Percentiles rank a stretch among this genome's conserved stretches.
Conservation (phyloP, 92 coral and sea anemone genomes). For the Porites divaricata region DNA sequence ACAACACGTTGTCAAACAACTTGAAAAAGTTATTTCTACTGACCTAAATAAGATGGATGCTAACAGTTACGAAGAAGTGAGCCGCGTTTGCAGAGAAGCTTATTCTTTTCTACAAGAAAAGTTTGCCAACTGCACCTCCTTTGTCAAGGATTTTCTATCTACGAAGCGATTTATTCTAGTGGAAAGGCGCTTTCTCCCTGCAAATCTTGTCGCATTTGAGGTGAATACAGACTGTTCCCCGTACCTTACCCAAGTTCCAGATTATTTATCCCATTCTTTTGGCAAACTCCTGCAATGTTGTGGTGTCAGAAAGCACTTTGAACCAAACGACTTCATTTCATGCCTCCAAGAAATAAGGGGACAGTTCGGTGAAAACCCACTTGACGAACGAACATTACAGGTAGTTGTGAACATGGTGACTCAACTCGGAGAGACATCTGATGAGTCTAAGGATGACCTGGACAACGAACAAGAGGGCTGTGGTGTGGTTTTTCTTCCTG, state of each 20-base stretch:
- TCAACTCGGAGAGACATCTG: neutral
- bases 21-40: conserved; percentile 47
- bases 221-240: conserved; percentile 56
- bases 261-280: conserved; percentile 34
- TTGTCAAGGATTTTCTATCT: neutral
- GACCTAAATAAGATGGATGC: neutral
- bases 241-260: conserved; percentile 58
- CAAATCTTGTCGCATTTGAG: conserved; percentile 58
- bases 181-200: conserved; percentile 40
- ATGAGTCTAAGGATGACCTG: neutral
- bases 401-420: conserved; percentile 18
- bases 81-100: conserved; percentile 43
- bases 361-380: conserved; percentile 1
- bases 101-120: conserved; percentile 51
- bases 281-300: conserved; percentile 36
- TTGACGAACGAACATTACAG: conserved; percentile 6
- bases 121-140: neutral
- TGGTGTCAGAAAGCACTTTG: conserved; percentile 66
- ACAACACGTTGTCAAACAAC: conserved; percentile 42
- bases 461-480: neutral
- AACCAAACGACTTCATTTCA: conserved; percentile 46
- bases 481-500: conserved; percentile 63
- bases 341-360: conserved; percentile 43
- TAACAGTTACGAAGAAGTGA: conserved; percentile 8
- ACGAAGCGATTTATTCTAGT: conserved; percentile 39